phyloP scores from a whole-genome alignment of 2,113 vertebrate genomes.

The Zosterops japonicus region DNA sequence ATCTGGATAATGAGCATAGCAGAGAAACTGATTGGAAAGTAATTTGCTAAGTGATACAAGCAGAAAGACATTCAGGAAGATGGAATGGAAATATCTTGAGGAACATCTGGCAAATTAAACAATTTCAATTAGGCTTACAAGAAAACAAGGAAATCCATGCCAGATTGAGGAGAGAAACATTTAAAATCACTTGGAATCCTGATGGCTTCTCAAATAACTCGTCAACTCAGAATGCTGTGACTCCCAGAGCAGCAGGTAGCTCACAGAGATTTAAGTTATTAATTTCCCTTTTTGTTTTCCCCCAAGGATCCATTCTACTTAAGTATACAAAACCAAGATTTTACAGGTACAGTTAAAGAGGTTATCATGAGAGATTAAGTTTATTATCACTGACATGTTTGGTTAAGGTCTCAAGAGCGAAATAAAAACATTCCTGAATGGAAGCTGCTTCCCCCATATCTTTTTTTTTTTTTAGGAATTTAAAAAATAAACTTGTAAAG shows the following conservation, averaged over 20 bases:
- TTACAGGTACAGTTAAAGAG: background rate
- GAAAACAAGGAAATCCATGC: background rate
- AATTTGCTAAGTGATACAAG: background rate
- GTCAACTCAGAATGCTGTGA: background rate
- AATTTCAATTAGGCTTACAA: background rate
- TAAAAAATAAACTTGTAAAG: background rate
- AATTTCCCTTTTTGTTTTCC: background rate
- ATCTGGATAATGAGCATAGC: background rate
- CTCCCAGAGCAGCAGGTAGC: background rate
- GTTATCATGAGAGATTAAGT: background rate
- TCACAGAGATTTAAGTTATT: background rate
- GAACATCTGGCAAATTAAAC: conserved; percentile 32
- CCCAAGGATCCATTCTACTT: background rate
- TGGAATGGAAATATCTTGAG: background rate
- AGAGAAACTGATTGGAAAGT: background rate
- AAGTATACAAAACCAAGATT: background rate
- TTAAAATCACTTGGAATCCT: background rate
- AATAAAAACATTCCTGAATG: background rate
- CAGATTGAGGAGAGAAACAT: background rate
- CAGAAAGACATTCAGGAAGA: background rate
- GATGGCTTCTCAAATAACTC: background rate
- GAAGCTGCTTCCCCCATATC: accelerated
- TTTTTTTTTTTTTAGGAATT: background rate
- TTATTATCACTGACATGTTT: background rate
- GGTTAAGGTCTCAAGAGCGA: background rate